Evolutionary conservation across 2,113 vertebrate species (phyloP).

Genomic region (Regulus satrapa): DNA sequence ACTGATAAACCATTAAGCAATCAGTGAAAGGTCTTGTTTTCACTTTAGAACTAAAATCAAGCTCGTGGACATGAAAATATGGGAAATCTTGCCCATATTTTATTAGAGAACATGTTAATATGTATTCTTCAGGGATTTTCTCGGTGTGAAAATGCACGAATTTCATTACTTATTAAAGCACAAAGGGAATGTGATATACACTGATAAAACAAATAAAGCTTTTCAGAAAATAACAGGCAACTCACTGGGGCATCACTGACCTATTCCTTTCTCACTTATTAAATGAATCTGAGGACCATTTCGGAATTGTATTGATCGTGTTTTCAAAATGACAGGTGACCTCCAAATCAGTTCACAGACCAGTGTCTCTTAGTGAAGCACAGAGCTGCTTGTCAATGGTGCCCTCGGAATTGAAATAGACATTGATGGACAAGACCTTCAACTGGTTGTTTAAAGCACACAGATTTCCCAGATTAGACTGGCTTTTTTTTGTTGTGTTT

Average conservation of each 20-base stretch:
- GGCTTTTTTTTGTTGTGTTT: not conserved
- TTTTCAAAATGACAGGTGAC: slow-evolving; percentile 70
- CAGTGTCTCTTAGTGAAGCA: slow-evolving; percentile 24
- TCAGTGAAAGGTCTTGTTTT: not conserved
- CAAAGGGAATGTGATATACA: not conserved
- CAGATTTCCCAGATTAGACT: slow-evolving; percentile 21
- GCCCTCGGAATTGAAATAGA: slow-evolving; percentile 48
- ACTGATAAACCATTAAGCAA: not conserved
- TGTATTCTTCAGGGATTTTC: not conserved
- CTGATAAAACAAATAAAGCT: not conserved
- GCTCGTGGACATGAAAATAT: not conserved
- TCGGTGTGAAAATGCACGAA: not conserved
- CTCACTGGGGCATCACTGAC: slow-evolving; percentile 32
- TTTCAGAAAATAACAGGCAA: slow-evolving; percentile 32
- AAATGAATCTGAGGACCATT: slow-evolving; percentile 55
- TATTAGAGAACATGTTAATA: slow-evolving; percentile 18
- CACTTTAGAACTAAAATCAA: not conserved
- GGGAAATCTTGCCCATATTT: not conserved
- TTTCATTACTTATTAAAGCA: slow-evolving; percentile 3
- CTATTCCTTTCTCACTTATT: slow-evolving; percentile 55
- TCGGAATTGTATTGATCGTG: slow-evolving; percentile 61
- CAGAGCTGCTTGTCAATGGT: slow-evolving; percentile 32
- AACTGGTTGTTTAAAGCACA: slow-evolving; percentile 2
- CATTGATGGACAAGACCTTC: slow-evolving; percentile 69
- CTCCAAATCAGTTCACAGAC: slow-evolving; percentile 63